Evolutionary conservation across 2,888 invertebrate genomes (phyloP), one percentile per base, ranked within the genome.

Genomic region (Aphidoletes aphidimyza): DNA sequence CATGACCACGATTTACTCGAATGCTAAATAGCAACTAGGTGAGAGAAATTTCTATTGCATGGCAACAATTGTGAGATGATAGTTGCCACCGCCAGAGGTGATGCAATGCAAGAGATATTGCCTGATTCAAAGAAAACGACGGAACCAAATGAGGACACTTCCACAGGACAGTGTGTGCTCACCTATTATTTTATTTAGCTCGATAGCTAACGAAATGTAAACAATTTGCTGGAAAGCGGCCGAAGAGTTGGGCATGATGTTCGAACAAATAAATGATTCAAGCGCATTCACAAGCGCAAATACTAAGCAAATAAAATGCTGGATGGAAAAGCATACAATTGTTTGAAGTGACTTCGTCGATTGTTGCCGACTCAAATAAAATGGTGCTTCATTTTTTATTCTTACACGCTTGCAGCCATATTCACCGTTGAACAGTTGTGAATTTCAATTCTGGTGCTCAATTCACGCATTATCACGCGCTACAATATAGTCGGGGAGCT

Each of bases 161-260:
- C 8, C 22, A 54, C 22, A 22, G 26, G 5, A 2, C 14, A 69
- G 14, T 30, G 26, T 30, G 69, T 69, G 26, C 34, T 17, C 22
- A 37, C n/a, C 37, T 81, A 37, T 22, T 36, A 3, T 59, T 59
- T 59, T 59, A 9, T 5, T 69, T 69, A 17, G 19, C 49, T 69
- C 39, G 37, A n/a, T 19, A 81, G 37, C 36, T 37, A 81, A 81
- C 39, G 81, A 81, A 81, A 81, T 81, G 81, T 37, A 81, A 81
- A 81, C 81, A 81, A 37, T 81, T 81, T 81, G 19, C 37, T 8
- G 22, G 81, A 19, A 47, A 11, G 42, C 14, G 8, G 47, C 6
- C 11, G 1, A 81, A 37, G 37, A 36, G 37, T 37, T 81, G 37
- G 19, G 9, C 36, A 81, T 37, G 11, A 81, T n/a, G n/a, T n/a